Evolutionary conservation across 1,140 invertebrate genomes (phyloP).

Genomic region (Orchestia grillus): DNA sequence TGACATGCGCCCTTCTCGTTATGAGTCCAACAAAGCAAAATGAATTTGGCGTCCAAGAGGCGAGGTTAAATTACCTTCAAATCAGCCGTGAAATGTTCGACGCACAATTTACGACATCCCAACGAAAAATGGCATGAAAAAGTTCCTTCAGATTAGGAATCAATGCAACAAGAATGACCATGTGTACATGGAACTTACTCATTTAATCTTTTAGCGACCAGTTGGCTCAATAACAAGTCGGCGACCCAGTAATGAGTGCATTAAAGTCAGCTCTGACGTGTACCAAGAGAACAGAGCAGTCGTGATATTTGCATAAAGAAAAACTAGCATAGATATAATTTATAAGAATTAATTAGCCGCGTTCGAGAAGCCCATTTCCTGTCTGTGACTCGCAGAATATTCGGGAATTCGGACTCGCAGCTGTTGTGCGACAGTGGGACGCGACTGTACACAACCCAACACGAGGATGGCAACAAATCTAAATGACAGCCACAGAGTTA

Average conservation of each 20-base stretch:
- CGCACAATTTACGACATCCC: background rate
- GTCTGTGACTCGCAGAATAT: background rate
- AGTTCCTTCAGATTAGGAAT: background rate
- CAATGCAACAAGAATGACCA: background rate
- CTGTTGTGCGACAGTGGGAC: too few relatives aligned
- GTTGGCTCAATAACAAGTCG: background rate
- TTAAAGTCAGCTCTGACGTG: background rate
- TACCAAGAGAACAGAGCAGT: background rate
- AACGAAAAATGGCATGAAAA: background rate
- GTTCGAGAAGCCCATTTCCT: background rate
- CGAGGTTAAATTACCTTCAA: background rate
- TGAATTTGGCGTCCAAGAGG: background rate
- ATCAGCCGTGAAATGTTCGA: background rate
- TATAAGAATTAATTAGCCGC: background rate
- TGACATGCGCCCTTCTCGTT: background rate
- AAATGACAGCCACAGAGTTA: too few relatives aligned
- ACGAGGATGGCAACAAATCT: too few relatives aligned
- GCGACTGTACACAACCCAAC: too few relatives aligned
- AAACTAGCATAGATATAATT: background rate
- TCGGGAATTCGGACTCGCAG: too few relatives aligned
- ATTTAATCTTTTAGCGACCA: background rate
- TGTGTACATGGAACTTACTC: background rate
- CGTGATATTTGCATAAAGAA: background rate
- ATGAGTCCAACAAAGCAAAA: background rate
- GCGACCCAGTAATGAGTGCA: background rate